Conservation (phyloP, 2,797 vertebrate species). For the Trachurus trachurus region DNA sequence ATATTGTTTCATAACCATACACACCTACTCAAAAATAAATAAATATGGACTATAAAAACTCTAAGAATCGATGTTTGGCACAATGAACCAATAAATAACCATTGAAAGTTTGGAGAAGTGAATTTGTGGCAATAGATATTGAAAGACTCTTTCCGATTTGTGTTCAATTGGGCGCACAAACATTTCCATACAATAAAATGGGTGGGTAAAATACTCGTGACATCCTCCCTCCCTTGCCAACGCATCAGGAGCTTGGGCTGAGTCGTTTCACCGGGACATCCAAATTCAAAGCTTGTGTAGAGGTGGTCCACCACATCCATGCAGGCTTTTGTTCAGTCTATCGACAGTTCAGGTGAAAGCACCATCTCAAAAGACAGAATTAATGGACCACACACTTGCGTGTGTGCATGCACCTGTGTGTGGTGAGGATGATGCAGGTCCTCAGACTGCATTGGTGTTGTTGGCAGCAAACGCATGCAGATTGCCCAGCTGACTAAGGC, state of each 20-base stretch:
- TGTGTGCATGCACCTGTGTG: slow-evolving; percentile 35
- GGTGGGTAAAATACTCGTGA: slow-evolving; percentile 55
- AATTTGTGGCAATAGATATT: slow-evolving; percentile 43
- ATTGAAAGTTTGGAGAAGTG: slow-evolving; percentile 50
- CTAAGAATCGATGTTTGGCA: slow-evolving; percentile 81
- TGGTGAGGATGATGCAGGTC: slow-evolving; percentile 14
- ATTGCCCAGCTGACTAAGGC: slow-evolving; percentile 98
- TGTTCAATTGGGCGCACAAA: slow-evolving; percentile 63
- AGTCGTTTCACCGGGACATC: slow-evolving; percentile 26
- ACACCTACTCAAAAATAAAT: slow-evolving; percentile 82
- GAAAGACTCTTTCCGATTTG: slow-evolving; percentile 54
- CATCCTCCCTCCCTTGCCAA: slow-evolving; percentile 23
- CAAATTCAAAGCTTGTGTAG: slow-evolving; percentile 12
- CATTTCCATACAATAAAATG: slow-evolving; percentile 68
- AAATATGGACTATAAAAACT: slow-evolving; percentile 84
- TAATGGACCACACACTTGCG: slow-evolving; percentile 12
- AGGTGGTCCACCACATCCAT: slow-evolving; percentile 29
- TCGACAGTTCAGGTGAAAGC: slow-evolving; percentile 58
- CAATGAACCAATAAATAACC: slow-evolving; percentile 73
- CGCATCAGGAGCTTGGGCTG: slow-evolving; percentile 33
- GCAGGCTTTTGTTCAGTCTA: slow-evolving; percentile 32
- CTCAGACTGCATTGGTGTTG: slow-evolving; percentile 97
- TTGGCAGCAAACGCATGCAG: slow-evolving; percentile 97
- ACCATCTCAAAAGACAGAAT: slow-evolving; percentile 48
- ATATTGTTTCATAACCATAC: slow-evolving; percentile 73